Conservation (phyloP, 2,888 invertebrate species). For the Saturnia japonica region DNA sequence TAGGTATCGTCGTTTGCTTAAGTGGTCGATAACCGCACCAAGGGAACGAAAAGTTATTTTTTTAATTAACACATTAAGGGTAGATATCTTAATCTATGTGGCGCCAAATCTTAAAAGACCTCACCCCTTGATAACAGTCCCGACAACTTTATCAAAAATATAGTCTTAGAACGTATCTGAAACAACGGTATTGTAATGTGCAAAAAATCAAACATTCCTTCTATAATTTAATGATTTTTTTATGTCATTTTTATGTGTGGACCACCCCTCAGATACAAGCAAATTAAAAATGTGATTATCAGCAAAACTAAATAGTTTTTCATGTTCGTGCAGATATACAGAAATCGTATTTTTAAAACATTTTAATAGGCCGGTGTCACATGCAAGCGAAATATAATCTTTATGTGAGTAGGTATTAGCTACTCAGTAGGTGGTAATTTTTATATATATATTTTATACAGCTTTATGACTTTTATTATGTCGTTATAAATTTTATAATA, state of each 20-base stretch:
- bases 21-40: constrained; percentile 69
- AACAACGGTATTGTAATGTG: constrained; percentile 58
- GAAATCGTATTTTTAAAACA: constrained; percentile 1
- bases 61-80: constrained; percentile 79
- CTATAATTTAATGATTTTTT: constrained; percentile 58
- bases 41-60: constrained; percentile 66
- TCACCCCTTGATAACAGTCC: constrained; percentile 71
- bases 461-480: neutral
- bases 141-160: constrained; percentile 70
- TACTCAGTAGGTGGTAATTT: neutral
- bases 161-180: constrained; percentile 59
- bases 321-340: constrained; percentile 7
- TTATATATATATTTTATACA: neutral
- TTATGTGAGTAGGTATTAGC: neutral
- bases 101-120: constrained; percentile 77
- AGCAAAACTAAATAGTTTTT: constrained; percentile 3
- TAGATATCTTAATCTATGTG: constrained; percentile 77
- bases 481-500: neutral
- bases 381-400: neutral
- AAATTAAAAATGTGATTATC: constrained; percentile 10
- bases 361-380: constrained; percentile 3
- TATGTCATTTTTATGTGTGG: constrained; percentile 46
- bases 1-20: constrained; percentile 63
- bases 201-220: constrained; percentile 65
- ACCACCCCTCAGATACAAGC: constrained; percentile 46